Evolutionary conservation across 2,888 invertebrate genomes (phyloP).

Genomic region (Timandra comae): DNA sequence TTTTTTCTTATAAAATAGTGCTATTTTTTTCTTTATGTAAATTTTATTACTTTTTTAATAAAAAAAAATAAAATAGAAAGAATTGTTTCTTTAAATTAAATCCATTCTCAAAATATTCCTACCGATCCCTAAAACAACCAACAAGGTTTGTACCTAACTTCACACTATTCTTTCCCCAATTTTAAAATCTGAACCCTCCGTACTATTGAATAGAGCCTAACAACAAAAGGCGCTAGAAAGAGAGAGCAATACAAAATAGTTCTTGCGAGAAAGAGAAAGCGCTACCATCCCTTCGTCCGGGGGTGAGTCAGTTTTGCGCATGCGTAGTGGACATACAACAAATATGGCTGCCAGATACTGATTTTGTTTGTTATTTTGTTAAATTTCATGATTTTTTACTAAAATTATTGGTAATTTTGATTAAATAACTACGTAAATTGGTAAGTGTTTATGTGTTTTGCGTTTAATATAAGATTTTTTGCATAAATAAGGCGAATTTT

Average conservation of each 20-base stretch:
- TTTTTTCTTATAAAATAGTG: too few species aligned
- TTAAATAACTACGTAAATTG: too few species aligned
- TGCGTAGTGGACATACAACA: constrained; percentile 49
- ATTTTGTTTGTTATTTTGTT: constrained; percentile 31
- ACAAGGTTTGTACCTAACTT: constrained; percentile 38
- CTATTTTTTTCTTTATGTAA: too few species aligned
- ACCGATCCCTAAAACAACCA: neutral
- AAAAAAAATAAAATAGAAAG: too few species aligned
- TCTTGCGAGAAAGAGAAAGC: constrained; percentile 31
- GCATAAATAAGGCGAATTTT: too few species aligned
- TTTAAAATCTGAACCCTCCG: constrained; percentile 51
- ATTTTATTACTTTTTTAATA: too few species aligned
- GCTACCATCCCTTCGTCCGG: constrained; percentile 45
- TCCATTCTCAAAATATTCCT: neutral
- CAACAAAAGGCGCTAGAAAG: constrained; percentile 38
- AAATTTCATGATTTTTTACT: constrained; percentile 1
- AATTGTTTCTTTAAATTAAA: too few species aligned
- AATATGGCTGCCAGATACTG: constrained; percentile 64
- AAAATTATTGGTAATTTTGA: too few species aligned
- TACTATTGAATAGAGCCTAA: constrained; percentile 48
- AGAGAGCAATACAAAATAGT: constrained; percentile 17
- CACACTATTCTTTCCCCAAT: constrained; percentile 33
- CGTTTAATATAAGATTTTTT: too few species aligned
- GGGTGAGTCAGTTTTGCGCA: constrained; percentile 47
- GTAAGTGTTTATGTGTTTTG: too few species aligned